Evolutionary conservation across 2,888 invertebrate species (phyloP).

Genomic region (Macrophya alboannulata): DNA sequence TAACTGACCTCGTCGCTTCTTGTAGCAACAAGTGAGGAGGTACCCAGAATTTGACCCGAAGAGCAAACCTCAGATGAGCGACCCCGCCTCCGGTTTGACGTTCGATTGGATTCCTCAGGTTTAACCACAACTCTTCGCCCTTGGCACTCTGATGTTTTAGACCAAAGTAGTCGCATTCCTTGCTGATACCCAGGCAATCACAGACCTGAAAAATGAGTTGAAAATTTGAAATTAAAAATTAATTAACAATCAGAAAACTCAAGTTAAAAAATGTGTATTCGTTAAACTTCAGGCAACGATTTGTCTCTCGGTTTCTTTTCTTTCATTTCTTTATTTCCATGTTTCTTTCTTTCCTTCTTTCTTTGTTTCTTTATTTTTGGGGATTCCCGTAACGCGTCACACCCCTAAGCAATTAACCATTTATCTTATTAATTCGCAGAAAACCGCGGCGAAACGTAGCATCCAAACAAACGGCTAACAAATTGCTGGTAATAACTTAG

Average conservation of each 20-base stretch:
- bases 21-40: constrained; percentile 93
- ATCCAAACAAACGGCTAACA: constrained; percentile 65
- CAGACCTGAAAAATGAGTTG: constrained; percentile 86
- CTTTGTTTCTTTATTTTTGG: not conserved
- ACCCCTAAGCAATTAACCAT: constrained; percentile 57
- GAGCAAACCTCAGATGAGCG: constrained; percentile 85
- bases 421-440: constrained; percentile 59
- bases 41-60: constrained; percentile 95
- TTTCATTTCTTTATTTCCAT: not conserved
- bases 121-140: constrained; percentile 92
- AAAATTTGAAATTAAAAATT: not conserved
- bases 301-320: constrained; percentile 1
- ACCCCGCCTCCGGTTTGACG: constrained; percentile 87
- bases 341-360: not conserved
- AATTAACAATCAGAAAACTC: constrained; percentile 17
- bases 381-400: not conserved
- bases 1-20: constrained; percentile 88
- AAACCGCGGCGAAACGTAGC: constrained; percentile 61
- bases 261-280: not conserved
- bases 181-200: constrained; percentile 90
- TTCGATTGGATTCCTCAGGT: constrained; percentile 91
- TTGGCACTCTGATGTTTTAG: constrained; percentile 86
- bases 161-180: constrained; percentile 95
- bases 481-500: constrained; percentile 70
- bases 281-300: not conserved